Evolutionary conservation across 2,888 invertebrate species (phyloP).

Genomic region (Napeogenes sylphis): DNA sequence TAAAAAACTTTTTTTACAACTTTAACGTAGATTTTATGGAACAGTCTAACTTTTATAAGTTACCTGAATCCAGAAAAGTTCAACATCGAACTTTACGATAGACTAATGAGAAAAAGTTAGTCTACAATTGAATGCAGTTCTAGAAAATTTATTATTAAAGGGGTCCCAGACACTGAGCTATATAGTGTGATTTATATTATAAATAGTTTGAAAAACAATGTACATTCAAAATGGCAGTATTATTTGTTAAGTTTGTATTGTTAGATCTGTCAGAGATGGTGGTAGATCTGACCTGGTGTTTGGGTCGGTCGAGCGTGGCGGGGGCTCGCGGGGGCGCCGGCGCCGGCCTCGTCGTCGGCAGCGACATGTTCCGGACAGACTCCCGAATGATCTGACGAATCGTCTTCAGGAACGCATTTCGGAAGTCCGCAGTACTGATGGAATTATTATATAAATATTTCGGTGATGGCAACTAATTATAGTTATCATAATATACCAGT

Average conservation of each 20-base stretch:
- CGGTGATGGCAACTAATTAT: neutral
- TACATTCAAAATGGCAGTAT: no score
- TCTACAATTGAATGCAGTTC: slow-evolving; percentile 7
- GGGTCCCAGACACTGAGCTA: neutral
- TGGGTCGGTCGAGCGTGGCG: slow-evolving; percentile 79
- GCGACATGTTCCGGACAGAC: slow-evolving; percentile 97
- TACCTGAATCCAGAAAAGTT: slow-evolving; percentile 22
- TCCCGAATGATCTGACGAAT: slow-evolving; percentile 98
- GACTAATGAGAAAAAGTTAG: slow-evolving; percentile 27
- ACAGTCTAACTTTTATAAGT: slow-evolving; percentile 23
- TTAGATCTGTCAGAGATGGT: no score
- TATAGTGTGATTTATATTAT: neutral
- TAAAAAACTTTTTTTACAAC: neutral
- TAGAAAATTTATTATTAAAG: slow-evolving; percentile 1
- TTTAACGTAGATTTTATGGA: slow-evolving; percentile 13
- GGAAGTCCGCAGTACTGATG: slow-evolving; percentile 93
- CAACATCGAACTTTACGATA: slow-evolving; percentile 21
- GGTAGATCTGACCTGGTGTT: slow-evolving; percentile 71
- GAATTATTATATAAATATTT: neutral
- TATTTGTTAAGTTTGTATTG: no score
- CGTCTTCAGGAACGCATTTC: slow-evolving; percentile 97
- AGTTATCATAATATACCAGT: neutral
- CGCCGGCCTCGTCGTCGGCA: slow-evolving; percentile 86
- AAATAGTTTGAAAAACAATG: neutral
- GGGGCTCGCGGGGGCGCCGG: slow-evolving; percentile 71